These are phyloP conservation scores for Drosophila repleta DNA, from an alignment of 1,140 invertebrate species.

Conservation along the genomic window DNA sequence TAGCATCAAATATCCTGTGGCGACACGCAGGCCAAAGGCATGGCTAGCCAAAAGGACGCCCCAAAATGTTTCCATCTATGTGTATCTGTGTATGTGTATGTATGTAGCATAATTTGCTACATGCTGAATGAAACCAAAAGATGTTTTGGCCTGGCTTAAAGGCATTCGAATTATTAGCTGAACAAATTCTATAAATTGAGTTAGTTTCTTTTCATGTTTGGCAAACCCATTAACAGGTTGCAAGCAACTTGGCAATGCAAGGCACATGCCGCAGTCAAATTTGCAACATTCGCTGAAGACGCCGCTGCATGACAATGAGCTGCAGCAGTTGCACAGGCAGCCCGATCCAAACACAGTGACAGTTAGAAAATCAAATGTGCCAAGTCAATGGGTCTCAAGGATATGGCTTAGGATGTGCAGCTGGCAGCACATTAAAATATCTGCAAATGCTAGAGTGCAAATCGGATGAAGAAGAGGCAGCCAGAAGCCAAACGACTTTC, in stretches of 20 bases:
- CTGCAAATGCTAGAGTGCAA: constrained; percentile 49
- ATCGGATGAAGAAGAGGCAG: constrained; percentile 42
- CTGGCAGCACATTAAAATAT: constrained; percentile 76
- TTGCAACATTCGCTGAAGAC: constrained; percentile 57
- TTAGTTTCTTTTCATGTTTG: not conserved
- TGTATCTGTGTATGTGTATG: not conserved
- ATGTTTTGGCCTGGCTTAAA: not conserved
- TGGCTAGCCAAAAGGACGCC: constrained; percentile 41
- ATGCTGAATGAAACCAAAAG: not conserved
- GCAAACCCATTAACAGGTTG: constrained; percentile 37
- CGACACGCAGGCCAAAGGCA: constrained; percentile 39
- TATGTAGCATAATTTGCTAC: constrained; percentile 14
- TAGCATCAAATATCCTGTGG: constrained; percentile 43
- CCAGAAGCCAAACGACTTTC: constrained; percentile 36
- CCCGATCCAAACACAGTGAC: not conserved
- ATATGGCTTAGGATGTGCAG: constrained; percentile 48
- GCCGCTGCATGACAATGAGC: constrained; percentile 69
- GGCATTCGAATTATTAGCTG: constrained; percentile 3
- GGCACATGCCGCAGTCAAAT: constrained; percentile 64
- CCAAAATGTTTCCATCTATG: not conserved
- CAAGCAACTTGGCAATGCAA: constrained; percentile 43
- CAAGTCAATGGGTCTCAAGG: constrained; percentile 24
- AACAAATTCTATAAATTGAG: constrained; percentile 25
- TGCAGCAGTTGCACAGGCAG: constrained; percentile 23
- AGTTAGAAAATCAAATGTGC: constrained; percentile 51